Conservation (phyloP, 1,140 invertebrate genomes). For the Drosophila leontia region DNA sequence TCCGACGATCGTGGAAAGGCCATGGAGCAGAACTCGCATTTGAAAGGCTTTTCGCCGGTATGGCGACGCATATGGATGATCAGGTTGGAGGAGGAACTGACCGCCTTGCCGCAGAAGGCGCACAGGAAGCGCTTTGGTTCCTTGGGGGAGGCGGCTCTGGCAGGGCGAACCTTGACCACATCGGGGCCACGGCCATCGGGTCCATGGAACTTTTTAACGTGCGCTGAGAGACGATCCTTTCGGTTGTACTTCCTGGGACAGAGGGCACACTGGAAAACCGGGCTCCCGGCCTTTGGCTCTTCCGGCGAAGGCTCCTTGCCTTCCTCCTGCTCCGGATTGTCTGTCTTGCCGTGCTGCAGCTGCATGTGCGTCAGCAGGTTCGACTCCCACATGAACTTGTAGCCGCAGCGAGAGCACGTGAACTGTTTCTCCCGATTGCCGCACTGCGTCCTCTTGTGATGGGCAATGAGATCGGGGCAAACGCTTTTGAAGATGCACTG, state of each 20-base stretch:
- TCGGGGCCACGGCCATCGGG: neutral
- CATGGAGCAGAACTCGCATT: slow-evolving; percentile 80
- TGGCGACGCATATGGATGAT: slow-evolving; percentile 87
- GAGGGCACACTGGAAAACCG: slow-evolving; percentile 86
- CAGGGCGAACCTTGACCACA: slow-evolving; percentile 1
- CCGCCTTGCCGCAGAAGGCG: slow-evolving; percentile 86
- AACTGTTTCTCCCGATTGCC: slow-evolving; percentile 70
- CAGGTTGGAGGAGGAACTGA: slow-evolving; percentile 87
- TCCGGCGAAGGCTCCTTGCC: slow-evolving; percentile 25
- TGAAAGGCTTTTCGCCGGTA: slow-evolving; percentile 85
- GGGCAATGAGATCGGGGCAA: slow-evolving; percentile 59
- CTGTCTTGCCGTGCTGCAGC: slow-evolving; percentile 78
- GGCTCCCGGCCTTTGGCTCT: slow-evolving; percentile 56
- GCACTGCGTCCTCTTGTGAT: slow-evolving; percentile 68
- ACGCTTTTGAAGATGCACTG: slow-evolving; percentile 73
- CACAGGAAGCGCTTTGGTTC: slow-evolving; percentile 84
- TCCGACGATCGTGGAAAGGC: slow-evolving; percentile 82
- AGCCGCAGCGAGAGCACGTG: slow-evolving; percentile 85
- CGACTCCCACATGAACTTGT: slow-evolving; percentile 86
- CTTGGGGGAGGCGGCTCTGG: slow-evolving; percentile 29
- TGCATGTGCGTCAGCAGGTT: slow-evolving; percentile 85
- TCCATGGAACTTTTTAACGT: slow-evolving; percentile 70
- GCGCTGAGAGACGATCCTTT: slow-evolving; percentile 83
- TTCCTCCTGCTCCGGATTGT: slow-evolving; percentile 17
- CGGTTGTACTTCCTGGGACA: slow-evolving; percentile 86